Base-by-base conservation (phyloP, 2,888 invertebrate genomes). In the Arge pagana region DNA sequence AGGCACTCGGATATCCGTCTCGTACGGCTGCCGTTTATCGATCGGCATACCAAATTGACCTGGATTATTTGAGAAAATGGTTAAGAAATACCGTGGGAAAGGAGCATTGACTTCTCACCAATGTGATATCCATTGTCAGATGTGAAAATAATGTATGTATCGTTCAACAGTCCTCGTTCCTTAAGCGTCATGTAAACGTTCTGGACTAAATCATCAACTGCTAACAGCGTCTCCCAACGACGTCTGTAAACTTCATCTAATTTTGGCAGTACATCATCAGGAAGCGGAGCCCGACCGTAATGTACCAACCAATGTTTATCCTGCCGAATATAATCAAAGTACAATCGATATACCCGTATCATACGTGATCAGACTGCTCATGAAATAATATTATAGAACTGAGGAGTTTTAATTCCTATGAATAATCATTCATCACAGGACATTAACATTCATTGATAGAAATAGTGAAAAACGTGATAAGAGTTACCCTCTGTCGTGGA, bases 61-160 rank as follows among this genome's bases (percentile, higher is more conserved):
- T 90, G 71, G 3, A 23, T n/a, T n/a, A n/a, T n/a, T n/a, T n/a
- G 16, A 15, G 13, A 13, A 42, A 13, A 23, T n/a, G 13, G 16
- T 4, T 10, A 26, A 26, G 28, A 26, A 28, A 23, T 26, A 28
- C 4, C 10, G 15, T 33, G 16, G 26, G 5, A 23, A 35, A 28
- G 7, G 2, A 16, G 40, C 6, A 40, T 24, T 11, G 2, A 3
- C 5, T 19, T 64, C 76, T 75, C 72, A 89, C 91, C 92, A 61
- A 95, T 80, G 77, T 96, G 95, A 76, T 87, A 96, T 16, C 95
- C 95, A 77, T 95, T 93, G 70, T 96, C 95, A 0, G 94, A 94
- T 0, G 93, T 89, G 65, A 86, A 92, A 43, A 95, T 83, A 0
- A 95, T 70, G 64, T 88, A 93, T 0, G 95, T 95, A 60, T 90